Evolutionary conservation across 2,888 invertebrate species (phyloP).

Genomic region (Conomelus anceps): DNA sequence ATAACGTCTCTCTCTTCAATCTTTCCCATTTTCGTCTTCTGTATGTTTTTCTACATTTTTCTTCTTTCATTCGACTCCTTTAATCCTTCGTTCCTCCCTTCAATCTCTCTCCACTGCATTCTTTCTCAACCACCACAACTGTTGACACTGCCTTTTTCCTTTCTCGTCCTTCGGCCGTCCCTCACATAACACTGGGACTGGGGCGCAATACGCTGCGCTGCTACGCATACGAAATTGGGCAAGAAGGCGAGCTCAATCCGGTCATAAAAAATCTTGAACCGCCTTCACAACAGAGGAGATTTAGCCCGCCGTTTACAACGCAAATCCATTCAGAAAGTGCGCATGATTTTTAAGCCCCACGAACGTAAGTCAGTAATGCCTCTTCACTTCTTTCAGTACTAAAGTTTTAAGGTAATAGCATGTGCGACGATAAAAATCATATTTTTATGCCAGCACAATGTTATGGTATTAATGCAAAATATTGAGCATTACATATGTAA

Average conservation of each 20-base stretch:
- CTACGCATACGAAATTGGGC: neutral
- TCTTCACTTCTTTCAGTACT: too few species aligned
- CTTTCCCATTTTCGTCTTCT: neutral
- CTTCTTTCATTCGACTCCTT: neutral
- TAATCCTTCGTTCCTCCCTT: neutral
- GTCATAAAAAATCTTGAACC: neutral
- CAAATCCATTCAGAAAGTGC: neutral
- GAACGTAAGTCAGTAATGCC: neutral
- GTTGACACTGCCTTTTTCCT: neutral
- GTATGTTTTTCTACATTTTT: neutral
- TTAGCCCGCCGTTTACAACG: neutral
- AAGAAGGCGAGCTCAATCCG: neutral
- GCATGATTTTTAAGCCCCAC: neutral
- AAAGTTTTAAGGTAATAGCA: too few species aligned
- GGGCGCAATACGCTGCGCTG: neutral
- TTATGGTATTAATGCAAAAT: neutral
- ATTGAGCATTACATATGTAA: neutral
- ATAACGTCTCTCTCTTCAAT: too few species aligned
- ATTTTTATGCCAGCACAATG: neutral
- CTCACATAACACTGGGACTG: neutral
- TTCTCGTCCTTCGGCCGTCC: neutral
- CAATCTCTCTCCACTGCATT: neutral
- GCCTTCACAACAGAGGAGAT: neutral
- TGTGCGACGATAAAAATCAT: neutral
- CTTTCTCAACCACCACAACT: neutral